A percentile compares a stretch with the other conserved stretches of the same genome.
phyloP scores from a whole-genome alignment of 2,113 vertebrate species.

The Hemibagrus wyckioides region DNA sequence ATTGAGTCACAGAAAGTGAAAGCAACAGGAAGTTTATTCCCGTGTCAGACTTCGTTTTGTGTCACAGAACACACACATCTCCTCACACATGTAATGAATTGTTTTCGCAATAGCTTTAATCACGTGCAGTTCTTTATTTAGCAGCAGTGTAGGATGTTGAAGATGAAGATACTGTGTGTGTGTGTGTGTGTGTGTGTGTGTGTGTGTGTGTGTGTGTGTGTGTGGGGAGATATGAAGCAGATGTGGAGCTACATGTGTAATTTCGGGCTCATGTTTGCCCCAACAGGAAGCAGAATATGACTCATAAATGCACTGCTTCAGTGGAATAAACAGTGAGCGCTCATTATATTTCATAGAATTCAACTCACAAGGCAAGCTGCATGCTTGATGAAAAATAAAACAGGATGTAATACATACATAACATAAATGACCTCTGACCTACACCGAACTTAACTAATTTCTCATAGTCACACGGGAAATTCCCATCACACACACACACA shows the following conservation, averaged over 20 bases:
- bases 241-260: neutral
- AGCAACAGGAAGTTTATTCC: no score
- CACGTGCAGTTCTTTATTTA: no score
- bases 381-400: neutral
- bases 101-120: no score
- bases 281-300: neutral
- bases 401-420: neutral
- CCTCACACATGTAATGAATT: neutral
- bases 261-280: neutral
- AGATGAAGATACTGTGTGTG: neutral
- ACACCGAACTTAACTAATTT: neutral
- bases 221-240: neutral
- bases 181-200: no score
- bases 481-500: neutral
- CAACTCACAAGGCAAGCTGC: neutral
- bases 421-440: constrained; percentile 20
- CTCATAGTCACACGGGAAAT: neutral
- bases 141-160: neutral
- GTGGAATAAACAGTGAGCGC: neutral
- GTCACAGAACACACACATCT: no score
- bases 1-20: neutral
- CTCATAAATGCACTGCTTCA: neutral
- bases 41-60: neutral
- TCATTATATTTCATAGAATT: neutral
- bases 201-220: no score